phyloP scores from a whole-genome alignment of 1,140 invertebrate species.

The Centruroides vittatus region DNA sequence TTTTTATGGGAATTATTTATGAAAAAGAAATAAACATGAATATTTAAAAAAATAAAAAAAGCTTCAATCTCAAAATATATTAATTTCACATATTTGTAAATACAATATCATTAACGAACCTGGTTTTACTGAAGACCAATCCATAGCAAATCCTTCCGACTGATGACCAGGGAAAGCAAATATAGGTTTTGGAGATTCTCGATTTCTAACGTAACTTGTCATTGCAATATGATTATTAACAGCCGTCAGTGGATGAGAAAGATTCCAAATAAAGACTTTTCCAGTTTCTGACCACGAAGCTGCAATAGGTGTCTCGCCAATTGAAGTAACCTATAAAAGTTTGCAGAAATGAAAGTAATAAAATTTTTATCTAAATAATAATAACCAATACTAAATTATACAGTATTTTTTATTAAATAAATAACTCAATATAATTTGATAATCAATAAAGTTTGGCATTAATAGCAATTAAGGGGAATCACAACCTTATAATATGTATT shows the following conservation, averaged over 20 bases:
- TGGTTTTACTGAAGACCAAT: constrained; percentile 67
- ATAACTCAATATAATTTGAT: too few relatives aligned
- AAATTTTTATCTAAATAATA: too few relatives aligned
- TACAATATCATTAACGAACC: constrained; percentile 38
- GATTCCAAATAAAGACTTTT: constrained; percentile 79
- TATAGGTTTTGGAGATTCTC: constrained; percentile 45
- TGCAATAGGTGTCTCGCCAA: constrained; percentile 41
- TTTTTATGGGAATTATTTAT: too few relatives aligned
- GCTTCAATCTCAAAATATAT: too few relatives aligned
- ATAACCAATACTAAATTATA: too few relatives aligned
- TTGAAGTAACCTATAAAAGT: constrained; percentile 26
- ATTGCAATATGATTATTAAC: constrained; percentile 47
- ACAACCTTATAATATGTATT: too few relatives aligned
- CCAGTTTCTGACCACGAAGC: constrained; percentile 89
- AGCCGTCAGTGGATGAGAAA: constrained; percentile 58
- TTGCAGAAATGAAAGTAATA: neutral
- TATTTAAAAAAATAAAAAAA: too few relatives aligned
- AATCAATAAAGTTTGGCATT: too few relatives aligned
- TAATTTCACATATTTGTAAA: too few relatives aligned
- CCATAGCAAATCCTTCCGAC: constrained; percentile 84
- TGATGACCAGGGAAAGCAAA: constrained; percentile 82
- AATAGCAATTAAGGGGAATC: too few relatives aligned
- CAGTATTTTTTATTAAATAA: too few relatives aligned
- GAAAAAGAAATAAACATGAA: too few relatives aligned
- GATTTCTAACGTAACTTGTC: constrained; percentile 32